phyloP scores from a whole-genome alignment of 2,113 vertebrate species.

The Hyperoodon ampullatus region DNA sequence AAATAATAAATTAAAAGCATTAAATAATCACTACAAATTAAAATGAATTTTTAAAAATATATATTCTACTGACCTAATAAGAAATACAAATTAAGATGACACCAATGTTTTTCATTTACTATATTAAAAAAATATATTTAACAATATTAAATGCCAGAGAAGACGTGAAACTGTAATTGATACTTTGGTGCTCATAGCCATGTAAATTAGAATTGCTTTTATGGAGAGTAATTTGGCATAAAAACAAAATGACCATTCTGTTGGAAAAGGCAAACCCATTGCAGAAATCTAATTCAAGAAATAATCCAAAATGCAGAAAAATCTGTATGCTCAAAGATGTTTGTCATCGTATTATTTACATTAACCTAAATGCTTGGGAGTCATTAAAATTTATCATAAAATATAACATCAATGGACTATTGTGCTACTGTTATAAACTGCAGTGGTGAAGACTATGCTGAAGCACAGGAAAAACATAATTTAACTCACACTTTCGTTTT shows the following conservation, averaged over 20 bases:
- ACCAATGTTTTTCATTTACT: not conserved
- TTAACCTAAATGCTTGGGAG: not conserved
- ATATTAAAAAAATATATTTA: not conserved
- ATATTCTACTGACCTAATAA: not conserved
- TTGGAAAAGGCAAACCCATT: not conserved
- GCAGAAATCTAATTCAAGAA: slow-evolving; percentile 1
- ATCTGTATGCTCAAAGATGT: not conserved
- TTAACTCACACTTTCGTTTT: not conserved
- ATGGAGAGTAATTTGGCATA: not conserved
- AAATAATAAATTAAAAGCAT: slow-evolving; percentile 1
- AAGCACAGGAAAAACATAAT: not conserved
- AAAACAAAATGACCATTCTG: not conserved
- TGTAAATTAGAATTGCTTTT: not conserved
- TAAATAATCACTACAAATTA: not conserved
- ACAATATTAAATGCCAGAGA: slow-evolving; percentile 32
- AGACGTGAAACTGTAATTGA: not conserved
- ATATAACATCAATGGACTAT: not conserved
- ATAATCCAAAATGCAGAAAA: slow-evolving; percentile 9
- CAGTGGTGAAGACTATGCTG: not conserved
- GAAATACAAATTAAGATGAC: slow-evolving; percentile 8
- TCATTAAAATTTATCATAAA: slow-evolving; percentile 19
- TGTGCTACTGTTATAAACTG: not conserved
- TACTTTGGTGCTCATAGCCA: not conserved
- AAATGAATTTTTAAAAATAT: not conserved
- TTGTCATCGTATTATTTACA: not conserved